Conservation (phyloP, 2,888 invertebrate genomes). For the Brachylomia viminalis region DNA sequence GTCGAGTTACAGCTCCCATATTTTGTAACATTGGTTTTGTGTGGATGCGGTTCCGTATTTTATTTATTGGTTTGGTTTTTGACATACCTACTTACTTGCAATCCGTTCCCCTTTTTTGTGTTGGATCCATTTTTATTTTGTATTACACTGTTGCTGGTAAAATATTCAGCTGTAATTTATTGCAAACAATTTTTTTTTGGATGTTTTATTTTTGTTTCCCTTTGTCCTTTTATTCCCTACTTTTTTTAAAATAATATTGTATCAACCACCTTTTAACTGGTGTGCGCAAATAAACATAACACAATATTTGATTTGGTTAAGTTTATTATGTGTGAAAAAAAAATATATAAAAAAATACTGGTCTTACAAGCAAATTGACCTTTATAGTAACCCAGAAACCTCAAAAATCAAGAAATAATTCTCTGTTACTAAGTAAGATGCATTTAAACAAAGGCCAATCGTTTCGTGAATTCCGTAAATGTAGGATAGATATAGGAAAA, state of each 20-base stretch:
- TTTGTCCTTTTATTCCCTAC: too few species aligned
- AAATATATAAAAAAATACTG: not conserved
- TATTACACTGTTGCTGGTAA: not conserved
- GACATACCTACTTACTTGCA: not conserved
- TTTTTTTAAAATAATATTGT: too few species aligned
- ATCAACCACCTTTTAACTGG: not conserved
- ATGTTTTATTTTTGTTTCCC: too few species aligned
- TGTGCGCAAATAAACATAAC: not conserved
- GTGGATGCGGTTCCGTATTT: slow-evolving; percentile 51
- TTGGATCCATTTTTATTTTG: not conserved
- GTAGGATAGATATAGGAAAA: slow-evolving; percentile 66
- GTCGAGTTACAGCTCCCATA: slow-evolving; percentile 66
- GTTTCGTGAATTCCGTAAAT: slow-evolving; percentile 53
- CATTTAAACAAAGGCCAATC: slow-evolving; percentile 50
- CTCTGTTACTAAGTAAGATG: slow-evolving; percentile 18
- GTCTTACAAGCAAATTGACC: not conserved
- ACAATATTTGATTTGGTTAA: not conserved
- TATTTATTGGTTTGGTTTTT: not conserved
- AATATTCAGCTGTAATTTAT: not conserved
- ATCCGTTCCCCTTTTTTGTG: not conserved
- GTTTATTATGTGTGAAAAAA: not conserved
- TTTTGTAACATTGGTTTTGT: slow-evolving; percentile 43
- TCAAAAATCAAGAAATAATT: slow-evolving; percentile 13
- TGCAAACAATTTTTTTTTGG: not conserved
- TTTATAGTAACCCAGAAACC: slow-evolving; percentile 23